Evolutionary conservation across 2,113 vertebrate genomes (phyloP).

Genomic region (Mustelus asterias): DNA sequence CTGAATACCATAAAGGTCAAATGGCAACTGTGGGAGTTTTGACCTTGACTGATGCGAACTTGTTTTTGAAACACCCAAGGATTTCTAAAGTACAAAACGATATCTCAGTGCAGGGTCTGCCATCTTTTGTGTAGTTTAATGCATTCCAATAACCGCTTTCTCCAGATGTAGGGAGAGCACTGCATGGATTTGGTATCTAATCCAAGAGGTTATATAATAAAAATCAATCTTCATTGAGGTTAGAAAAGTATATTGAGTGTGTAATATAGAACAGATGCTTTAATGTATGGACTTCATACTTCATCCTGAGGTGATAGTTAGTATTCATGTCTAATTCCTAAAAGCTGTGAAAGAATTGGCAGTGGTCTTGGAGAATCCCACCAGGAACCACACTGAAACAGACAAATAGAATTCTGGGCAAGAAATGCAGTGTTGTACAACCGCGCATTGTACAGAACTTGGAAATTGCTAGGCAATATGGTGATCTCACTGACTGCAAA

Average conservation of each 20-base stretch:
- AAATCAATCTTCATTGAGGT: background rate
- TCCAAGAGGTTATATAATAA: background rate
- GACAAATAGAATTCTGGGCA: background rate
- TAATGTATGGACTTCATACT: background rate
- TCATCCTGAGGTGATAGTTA: background rate
- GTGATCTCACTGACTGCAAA: background rate
- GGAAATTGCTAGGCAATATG: background rate
- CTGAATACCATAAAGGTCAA: slow-evolving; percentile 4
- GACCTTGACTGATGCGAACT: background rate
- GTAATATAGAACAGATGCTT: background rate
- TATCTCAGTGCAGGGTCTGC: background rate
- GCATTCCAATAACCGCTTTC: background rate
- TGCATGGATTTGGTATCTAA: background rate
- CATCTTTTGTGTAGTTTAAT: background rate
- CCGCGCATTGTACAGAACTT: background rate
- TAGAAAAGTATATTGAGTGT: background rate
- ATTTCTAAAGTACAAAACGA: background rate
- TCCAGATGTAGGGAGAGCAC: background rate
- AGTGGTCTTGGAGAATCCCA: too few relatives aligned
- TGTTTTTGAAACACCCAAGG: background rate
- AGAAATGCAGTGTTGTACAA: background rate
- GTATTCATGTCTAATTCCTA: background rate
- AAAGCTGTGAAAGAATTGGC: background rate
- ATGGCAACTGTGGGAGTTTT: background rate
- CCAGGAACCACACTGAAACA: background rate